A percentile compares a stretch with the other conserved stretches of the same genome.
Evolutionary conservation across 2,888 invertebrate genomes (phyloP).

Genomic region (Microplitis deprimator): DNA sequence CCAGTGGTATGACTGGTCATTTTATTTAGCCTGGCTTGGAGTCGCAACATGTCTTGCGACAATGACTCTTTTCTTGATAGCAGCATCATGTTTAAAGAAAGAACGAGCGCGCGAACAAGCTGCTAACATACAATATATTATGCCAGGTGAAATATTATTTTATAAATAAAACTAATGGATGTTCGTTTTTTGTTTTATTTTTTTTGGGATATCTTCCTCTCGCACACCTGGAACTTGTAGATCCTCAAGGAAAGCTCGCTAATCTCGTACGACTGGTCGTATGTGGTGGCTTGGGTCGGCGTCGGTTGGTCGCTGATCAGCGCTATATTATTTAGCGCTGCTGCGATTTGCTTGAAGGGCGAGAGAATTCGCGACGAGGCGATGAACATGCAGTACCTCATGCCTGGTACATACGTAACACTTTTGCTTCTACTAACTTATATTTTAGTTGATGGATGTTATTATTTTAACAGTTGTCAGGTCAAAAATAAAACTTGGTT

Average conservation of each 20-base stretch:
- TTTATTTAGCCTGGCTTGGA: slow-evolving; percentile 87
- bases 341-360: slow-evolving; percentile 94
- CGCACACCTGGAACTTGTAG: slow-evolving; percentile 71
- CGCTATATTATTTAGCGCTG: slow-evolving; percentile 93
- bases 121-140: slow-evolving; percentile 89
- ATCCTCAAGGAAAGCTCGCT: slow-evolving; percentile 88
- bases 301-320: slow-evolving; percentile 92
- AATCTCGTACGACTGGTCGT: slow-evolving; percentile 96
- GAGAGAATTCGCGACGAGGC: slow-evolving; percentile 95
- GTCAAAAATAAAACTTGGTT: too few relatives aligned
- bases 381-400: slow-evolving; percentile 97
- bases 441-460: slow-evolving; percentile 31
- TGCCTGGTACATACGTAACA: slow-evolving; percentile 84
- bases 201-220: slow-evolving; percentile 19
- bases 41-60: slow-evolving; percentile 83
- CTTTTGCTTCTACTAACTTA: slow-evolving; percentile 61
- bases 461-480: too few relatives aligned
- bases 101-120: slow-evolving; percentile 83
- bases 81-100: slow-evolving; percentile 83
- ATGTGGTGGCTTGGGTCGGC: slow-evolving; percentile 97
- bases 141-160: slow-evolving; percentile 81
- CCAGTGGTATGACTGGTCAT: slow-evolving; percentile 88
- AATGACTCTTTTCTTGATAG: slow-evolving; percentile 84
- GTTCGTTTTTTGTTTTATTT: slow-evolving; percentile 56
- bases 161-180: slow-evolving; percentile 56